Conservation (phyloP, 1,140 invertebrate genomes). For the Portunus trituberculatus region DNA sequence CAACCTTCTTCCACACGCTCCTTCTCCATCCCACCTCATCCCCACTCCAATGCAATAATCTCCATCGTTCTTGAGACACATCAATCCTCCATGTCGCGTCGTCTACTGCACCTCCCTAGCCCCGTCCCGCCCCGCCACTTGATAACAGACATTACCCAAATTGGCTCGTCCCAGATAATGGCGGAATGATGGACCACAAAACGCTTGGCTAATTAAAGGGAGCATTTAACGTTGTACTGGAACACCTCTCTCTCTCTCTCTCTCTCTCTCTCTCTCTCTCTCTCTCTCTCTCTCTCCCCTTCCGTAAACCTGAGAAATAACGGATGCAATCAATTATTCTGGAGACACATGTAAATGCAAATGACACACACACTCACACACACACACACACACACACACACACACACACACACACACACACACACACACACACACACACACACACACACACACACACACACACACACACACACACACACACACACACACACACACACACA, state of each 20-base stretch:
- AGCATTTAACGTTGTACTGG: background rate
- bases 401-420: conserved; percentile 6
- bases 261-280: background rate
- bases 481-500: background rate
- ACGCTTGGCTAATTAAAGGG: background rate
- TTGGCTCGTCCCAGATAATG: background rate
- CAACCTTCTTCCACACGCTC: background rate
- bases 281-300: background rate
- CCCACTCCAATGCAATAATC: background rate
- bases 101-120: background rate
- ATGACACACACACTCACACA: background rate
- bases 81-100: background rate
- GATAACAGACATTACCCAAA: conserved; percentile 23
- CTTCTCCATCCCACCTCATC: background rate
- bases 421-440: conserved; percentile 20
- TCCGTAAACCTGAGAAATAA: background rate
- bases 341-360: background rate
- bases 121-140: background rate
- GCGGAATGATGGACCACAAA: conserved; percentile 20
- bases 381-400: background rate
- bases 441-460: background rate
- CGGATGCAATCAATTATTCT: background rate
- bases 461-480: conserved; percentile 16
- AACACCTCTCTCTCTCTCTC: background rate
- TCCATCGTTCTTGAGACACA: background rate